Base-by-base conservation (phyloP, 2,888 invertebrate genomes). In the Hermaeophaga mercurialis region DNA sequence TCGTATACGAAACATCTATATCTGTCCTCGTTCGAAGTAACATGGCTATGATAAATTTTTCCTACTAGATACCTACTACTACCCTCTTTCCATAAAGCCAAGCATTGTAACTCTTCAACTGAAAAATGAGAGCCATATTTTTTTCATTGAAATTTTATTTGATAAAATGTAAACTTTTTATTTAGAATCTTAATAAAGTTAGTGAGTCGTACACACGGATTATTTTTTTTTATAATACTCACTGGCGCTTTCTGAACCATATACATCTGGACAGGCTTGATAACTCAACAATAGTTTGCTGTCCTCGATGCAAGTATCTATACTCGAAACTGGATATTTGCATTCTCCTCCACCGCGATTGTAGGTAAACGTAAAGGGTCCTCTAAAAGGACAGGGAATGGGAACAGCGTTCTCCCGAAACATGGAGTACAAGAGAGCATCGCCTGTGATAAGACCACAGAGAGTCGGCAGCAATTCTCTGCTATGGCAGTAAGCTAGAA, bases 1-100 rank as follows among this genome's bases (percentile, higher is more conserved):
- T 93, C 94, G 80, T 93, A 94, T 59, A 96, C 96, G 81, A 96
- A 96, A 81, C 96, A 96, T 66, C 96, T 84, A 81, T 93, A 96
- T 65, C 94, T 86, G 77, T 95, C 94, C 77, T 95, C 94, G 80
- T 92, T 91, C 73, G 91, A 91, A 66, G 93, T 90, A 58, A 91
- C 91, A 80, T 93, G 93, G 77, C 88, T 88, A 81, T 93, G 92
- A 71, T 91, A 90, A 59, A 95, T 85, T 77, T 92, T 89, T 49
- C 94, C 94, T 54, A 95, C 94, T 64, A 95, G 82, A 80, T 94
- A 95, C 55, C 94, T 84, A 48, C 91, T 88, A 72, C 93, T 94
- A 54, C 95, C 94, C 76, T 95, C 95, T 79, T 94, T 94, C 95
- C 95, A 95, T 54, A 89, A 88, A 3, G 94, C 95, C 68, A 94